Base-by-base conservation (phyloP, 2,888 invertebrate genomes). In the Teleogryllus oceanicus region DNA sequence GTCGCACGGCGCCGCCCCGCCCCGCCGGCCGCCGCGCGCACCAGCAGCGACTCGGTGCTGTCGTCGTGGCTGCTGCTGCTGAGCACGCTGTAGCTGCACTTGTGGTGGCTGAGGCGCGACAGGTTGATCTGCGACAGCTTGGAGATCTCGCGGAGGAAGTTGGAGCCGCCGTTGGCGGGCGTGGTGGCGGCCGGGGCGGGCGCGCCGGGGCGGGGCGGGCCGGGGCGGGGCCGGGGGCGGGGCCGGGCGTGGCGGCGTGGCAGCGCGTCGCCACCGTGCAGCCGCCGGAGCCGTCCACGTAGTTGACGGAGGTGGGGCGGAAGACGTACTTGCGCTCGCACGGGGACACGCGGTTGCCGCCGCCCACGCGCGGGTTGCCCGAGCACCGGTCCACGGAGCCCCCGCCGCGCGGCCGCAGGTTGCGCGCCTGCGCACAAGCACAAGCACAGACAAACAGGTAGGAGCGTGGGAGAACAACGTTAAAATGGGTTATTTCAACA, bases 31-130 rank as follows among this genome's bases (percentile, higher is more conserved):
- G 62, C 62, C n/a, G 62, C 37, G 49, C 77, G 81, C 16, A 74
- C 81, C 50, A 79, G n/a, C 76, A 83, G 79, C 86, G 92, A 92
- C 85, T 93, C 92, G 76, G 92, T 92, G 84, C 92, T 91, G 86
- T 93, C 92, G 78, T 89, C 89, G 78, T 93, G 92, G 78, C 89
- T 89, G 78, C 91, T 90, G 51, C 90, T 87, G 83, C 89, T 91
- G 74, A 94, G 88, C 79, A 92, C 92, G 81, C 91, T 92, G 87
- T 94, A 94, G 83, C 91, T 92, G 86, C 93, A 93, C 84, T 93
- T 91, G 83, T 84, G 84, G 83, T 89, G 89, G 82, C 92, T 91
- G 78, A 92, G 87, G 80, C 92, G 89, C 0, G 93, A 90, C 80
- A 93, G 87, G 86, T 92, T 92, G 84, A 93, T 89, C 83, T 93